A percentile compares a stretch with the other conserved stretches of the same genome.
phyloP scores from a whole-genome alignment of 2,888 invertebrate genomes.

The Orthosia gothica region DNA sequence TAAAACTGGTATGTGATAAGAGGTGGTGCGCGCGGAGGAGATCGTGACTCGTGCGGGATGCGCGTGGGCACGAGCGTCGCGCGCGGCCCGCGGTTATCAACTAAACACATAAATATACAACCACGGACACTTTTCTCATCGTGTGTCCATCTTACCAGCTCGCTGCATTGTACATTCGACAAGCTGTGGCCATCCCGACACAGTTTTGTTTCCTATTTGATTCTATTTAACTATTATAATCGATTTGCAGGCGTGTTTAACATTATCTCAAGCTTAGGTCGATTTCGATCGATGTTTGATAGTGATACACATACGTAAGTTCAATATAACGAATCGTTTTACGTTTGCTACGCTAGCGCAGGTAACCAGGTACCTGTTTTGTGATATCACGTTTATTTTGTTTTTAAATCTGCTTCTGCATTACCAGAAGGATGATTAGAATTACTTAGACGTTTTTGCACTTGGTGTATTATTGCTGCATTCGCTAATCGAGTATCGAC shows the following conservation, averaged over 20 bases:
- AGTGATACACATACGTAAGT: constrained; percentile 53
- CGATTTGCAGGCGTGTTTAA: constrained; percentile 62
- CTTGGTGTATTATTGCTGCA: neutral
- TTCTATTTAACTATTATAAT: constrained; percentile 58
- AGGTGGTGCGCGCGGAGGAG: constrained; percentile 66
- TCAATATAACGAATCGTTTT: constrained; percentile 58
- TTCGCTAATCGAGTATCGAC: neutral
- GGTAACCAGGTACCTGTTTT: constrained; percentile 37
- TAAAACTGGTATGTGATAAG: constrained; percentile 71
- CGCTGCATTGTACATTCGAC: constrained; percentile 77
- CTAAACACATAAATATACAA: constrained; percentile 85
- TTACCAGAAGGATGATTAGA: neutral
- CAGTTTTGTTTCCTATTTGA: constrained; percentile 61
- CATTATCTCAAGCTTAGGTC: constrained; percentile 70
- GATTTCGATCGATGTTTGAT: constrained; percentile 68
- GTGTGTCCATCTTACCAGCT: constrained; percentile 69
- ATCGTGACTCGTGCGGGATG: constrained; percentile 72
- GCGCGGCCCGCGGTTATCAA: constrained; percentile 86
- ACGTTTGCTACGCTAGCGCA: constrained; percentile 44
- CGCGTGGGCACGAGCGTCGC: constrained; percentile 81
- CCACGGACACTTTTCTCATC: constrained; percentile 75
- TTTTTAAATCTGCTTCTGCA: constrained; percentile 8
- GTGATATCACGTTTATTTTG: constrained; percentile 28
- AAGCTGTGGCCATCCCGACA: constrained; percentile 61
- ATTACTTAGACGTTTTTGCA: neutral